Conservation (phyloP, 2,888 invertebrate genomes). For the Acronicta alni region DNA sequence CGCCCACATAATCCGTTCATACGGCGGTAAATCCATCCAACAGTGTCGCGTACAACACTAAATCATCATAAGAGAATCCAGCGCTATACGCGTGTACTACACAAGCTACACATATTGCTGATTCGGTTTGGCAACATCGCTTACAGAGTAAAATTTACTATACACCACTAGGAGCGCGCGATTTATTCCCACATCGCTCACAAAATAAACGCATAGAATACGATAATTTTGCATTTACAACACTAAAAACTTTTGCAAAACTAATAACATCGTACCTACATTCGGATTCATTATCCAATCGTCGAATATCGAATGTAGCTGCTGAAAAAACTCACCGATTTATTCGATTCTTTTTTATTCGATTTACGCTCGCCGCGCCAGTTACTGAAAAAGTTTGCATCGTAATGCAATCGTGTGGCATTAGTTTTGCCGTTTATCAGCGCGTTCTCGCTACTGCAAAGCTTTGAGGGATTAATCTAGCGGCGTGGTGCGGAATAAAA, state of each 20-base stretch:
- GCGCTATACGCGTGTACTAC: slow-evolving; percentile 70
- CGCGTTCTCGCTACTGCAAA: slow-evolving; percentile 76
- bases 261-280: slow-evolving; percentile 69
- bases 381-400: slow-evolving; percentile 88
- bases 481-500: slow-evolving; percentile 74
- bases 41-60: slow-evolving; percentile 84
- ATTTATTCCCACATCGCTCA: slow-evolving; percentile 60
- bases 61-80: slow-evolving; percentile 89
- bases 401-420: slow-evolving; percentile 86
- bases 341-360: slow-evolving; percentile 81
- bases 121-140: slow-evolving; percentile 73
- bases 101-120: slow-evolving; percentile 70
- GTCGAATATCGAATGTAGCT: slow-evolving; percentile 73
- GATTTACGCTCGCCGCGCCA: slow-evolving; percentile 76
- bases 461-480: slow-evolving; percentile 88
- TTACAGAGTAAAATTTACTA: slow-evolving; percentile 59
- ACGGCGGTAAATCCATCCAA: slow-evolving; percentile 88
- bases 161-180: slow-evolving; percentile 51
- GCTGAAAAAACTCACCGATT: slow-evolving; percentile 79
- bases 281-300: slow-evolving; percentile 80
- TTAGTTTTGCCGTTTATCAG: slow-evolving; percentile 87
- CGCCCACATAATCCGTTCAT: slow-evolving; percentile 89
- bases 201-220: slow-evolving; percentile 55
- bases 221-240: slow-evolving; percentile 57
- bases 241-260: slow-evolving; percentile 59